Evolutionary conservation across 2,888 invertebrate genomes (phyloP).

Genomic region (Synergus umbraculus): DNA sequence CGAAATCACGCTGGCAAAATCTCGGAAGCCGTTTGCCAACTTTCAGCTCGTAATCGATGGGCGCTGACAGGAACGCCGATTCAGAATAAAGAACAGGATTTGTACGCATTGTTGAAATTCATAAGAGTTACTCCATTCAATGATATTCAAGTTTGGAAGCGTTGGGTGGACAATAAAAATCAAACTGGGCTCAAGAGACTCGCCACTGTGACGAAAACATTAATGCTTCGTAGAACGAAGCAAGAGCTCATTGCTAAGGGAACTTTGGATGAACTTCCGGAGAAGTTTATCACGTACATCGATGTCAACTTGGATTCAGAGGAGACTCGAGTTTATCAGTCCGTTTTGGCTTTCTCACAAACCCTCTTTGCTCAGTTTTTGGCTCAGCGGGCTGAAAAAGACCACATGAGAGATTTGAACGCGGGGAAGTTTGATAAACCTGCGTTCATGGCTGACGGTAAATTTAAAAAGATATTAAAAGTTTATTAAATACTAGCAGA

Average conservation of each 20-base stretch:
- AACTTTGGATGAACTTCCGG: slow-evolving; percentile 82
- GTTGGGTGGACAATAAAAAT: slow-evolving; percentile 92
- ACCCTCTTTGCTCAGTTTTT: slow-evolving; percentile 88
- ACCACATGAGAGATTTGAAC: slow-evolving; percentile 68
- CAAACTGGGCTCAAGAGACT: slow-evolving; percentile 88
- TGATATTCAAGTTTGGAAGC: slow-evolving; percentile 92
- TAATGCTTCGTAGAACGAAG: slow-evolving; percentile 94
- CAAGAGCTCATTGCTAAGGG: slow-evolving; percentile 85
- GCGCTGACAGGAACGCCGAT: slow-evolving; percentile 96
- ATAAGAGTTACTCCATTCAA: slow-evolving; percentile 92
- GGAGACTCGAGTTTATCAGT: slow-evolving; percentile 89
- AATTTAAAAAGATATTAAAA: slow-evolving; percentile 20
- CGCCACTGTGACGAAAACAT: slow-evolving; percentile 89
- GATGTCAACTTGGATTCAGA: slow-evolving; percentile 83
- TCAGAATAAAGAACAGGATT: slow-evolving; percentile 93
- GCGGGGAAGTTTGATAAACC: slow-evolving; percentile 59
- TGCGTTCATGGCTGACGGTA: neutral
- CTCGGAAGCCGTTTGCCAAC: slow-evolving; percentile 84
- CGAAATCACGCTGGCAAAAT: slow-evolving; percentile 91
- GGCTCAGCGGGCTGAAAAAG: slow-evolving; percentile 86
- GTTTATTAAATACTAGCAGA: no score
- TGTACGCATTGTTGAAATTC: slow-evolving; percentile 90
- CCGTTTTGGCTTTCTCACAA: slow-evolving; percentile 85
- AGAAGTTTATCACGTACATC: slow-evolving; percentile 80
- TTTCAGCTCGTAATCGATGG: slow-evolving; percentile 84